Conservation (phyloP, 2,888 invertebrate genomes). For the Conomelus anceps region DNA sequence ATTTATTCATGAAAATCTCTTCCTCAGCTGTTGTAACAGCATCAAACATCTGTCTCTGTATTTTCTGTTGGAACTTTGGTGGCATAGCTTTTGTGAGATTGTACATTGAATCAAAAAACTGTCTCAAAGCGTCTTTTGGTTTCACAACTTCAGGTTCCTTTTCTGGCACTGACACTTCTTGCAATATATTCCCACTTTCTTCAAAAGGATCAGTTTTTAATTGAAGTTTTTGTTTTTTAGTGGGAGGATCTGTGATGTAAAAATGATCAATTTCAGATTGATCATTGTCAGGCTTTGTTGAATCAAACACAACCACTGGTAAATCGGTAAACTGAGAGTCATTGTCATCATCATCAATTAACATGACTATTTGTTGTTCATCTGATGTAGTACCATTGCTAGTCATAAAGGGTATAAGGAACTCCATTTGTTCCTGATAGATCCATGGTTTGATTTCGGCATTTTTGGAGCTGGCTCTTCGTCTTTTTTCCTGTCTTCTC, state of each 20-base stretch:
- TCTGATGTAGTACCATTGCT: conserved; percentile 1
- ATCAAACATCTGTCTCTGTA: not conserved
- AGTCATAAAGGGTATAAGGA: conserved; percentile 19
- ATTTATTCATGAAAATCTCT: not conserved
- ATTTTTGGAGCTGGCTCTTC: conserved; percentile 18
- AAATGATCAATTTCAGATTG: no score
- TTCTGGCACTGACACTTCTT: not conserved
- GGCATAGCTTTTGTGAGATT: not conserved
- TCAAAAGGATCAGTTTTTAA: not conserved
- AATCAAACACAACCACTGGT: not conserved
- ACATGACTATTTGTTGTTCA: not conserved
- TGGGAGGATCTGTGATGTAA: no score
- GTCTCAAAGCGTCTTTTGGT: not conserved
- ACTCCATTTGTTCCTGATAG: conserved; percentile 25
- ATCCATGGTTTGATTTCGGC: conserved; percentile 21
- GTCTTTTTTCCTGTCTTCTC: conserved; percentile 26
- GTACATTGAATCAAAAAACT: conserved; percentile 11
- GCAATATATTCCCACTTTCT: no score
- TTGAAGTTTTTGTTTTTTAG: not conserved
- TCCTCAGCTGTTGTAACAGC: not conserved
- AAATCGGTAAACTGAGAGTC: not conserved
- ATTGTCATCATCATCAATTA: not conserved
- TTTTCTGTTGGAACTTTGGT: not conserved
- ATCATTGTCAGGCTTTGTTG: no score
- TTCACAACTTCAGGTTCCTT: not conserved